phyloP scores from a whole-genome alignment of 92 coral and sea anemone genomes.

The Paragorgia papillata region DNA sequence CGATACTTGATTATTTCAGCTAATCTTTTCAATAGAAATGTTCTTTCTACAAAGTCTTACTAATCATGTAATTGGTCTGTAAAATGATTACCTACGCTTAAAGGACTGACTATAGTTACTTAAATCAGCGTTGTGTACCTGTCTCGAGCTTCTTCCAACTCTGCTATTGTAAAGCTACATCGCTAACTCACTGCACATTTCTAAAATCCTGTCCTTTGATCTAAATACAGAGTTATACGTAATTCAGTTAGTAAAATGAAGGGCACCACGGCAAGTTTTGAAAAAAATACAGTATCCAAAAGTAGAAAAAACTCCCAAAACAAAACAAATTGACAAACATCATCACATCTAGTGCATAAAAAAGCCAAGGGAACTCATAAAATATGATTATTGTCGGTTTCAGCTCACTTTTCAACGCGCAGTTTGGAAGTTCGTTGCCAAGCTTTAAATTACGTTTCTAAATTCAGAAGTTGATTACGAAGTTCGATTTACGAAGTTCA shows the following conservation, averaged over 20 bases:
- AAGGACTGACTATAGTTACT: not conserved
- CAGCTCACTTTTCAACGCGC: too few relatives aligned
- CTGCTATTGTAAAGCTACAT: conserved; percentile 29
- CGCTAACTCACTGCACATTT: conserved; percentile 32
- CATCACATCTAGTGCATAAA: too few relatives aligned
- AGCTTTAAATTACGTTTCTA: too few relatives aligned
- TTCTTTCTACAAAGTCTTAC: not conserved
- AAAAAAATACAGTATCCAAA: not conserved
- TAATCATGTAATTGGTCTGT: not conserved
- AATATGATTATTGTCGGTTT: too few relatives aligned
- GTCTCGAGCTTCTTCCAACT: conserved; percentile 13
- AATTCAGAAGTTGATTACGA: too few relatives aligned
- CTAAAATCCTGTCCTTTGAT: conserved; percentile 31
- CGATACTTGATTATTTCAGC: not conserved
- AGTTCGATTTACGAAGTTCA: too few relatives aligned
- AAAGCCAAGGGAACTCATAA: too few relatives aligned
- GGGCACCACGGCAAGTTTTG: not conserved
- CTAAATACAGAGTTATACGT: conserved; percentile 24
- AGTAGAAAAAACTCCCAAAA: too few relatives aligned
- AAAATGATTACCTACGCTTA: not conserved
- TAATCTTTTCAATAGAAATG: not conserved
- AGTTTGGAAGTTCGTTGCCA: too few relatives aligned
- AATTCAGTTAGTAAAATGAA: not conserved
- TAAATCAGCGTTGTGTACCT: conserved; percentile 3
- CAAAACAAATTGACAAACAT: too few relatives aligned